phyloP scores from a whole-genome alignment of 2,888 invertebrate species.

The Strigamia crassipes region DNA sequence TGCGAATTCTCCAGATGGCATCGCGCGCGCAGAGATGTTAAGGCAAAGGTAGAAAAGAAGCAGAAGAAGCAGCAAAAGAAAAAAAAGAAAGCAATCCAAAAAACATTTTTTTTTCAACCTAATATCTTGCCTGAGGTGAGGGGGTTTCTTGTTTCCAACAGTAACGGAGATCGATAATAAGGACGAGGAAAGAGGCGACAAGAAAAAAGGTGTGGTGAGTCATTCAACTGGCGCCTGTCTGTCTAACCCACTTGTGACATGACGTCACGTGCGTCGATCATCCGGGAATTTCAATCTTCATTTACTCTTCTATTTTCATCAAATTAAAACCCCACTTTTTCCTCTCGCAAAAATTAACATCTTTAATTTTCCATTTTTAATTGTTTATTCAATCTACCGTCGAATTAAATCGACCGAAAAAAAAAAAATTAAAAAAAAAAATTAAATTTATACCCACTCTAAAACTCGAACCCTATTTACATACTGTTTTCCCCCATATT shows the following conservation, averaged over 20 bases:
- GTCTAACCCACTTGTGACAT: conserved; percentile 40
- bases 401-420: not conserved
- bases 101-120: conserved; percentile 28
- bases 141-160: conserved; percentile 36
- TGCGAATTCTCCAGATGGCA: conserved; percentile 37
- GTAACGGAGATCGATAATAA: conserved; percentile 33
- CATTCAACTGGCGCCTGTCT: conserved; percentile 42
- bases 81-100: conserved; percentile 1
- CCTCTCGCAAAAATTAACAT: not conserved
- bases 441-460: not conserved
- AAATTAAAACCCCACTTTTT: not conserved
- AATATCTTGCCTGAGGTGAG: conserved; percentile 40
- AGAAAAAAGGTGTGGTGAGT: conserved; percentile 34
- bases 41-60: not conserved
- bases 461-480: not conserved
- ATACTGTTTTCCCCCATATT: not conserved
- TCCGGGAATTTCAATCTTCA: conserved; percentile 1
- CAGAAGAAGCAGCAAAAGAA: not conserved
- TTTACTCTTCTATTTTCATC: not conserved
- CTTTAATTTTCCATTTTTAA: not conserved
- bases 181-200: conserved; percentile 31
- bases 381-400: not conserved
- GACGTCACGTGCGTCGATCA: conserved; percentile 19
- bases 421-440: not conserved
- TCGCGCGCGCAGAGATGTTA: not conserved